Conservation (phyloP, 2,888 invertebrate genomes). For the Apamea epomidion region DNA sequence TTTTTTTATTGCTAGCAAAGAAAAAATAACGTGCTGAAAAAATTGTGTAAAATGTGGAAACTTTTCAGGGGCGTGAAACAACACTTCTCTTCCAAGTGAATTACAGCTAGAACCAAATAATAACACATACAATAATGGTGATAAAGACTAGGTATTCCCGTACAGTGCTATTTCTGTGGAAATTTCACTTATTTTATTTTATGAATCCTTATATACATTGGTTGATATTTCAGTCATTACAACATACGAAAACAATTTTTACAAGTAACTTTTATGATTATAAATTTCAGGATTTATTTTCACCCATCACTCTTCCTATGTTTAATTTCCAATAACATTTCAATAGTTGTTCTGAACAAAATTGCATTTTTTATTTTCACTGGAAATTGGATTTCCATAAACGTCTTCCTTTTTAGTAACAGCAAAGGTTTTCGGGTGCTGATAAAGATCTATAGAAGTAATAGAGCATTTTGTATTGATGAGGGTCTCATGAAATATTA, state of each 20-base stretch:
- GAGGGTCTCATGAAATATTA: neutral
- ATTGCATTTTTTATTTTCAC: neutral
- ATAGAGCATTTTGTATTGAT: neutral
- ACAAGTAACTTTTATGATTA: neutral
- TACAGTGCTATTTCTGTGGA: constrained; percentile 41
- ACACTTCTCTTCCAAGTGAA: constrained; percentile 8
- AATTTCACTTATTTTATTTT: constrained; percentile 29
- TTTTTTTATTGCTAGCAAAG: neutral
- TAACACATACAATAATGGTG: neutral
- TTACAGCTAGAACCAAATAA: constrained; percentile 38
- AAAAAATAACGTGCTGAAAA: neutral
- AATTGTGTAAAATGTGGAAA: neutral
- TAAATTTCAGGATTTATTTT: neutral
- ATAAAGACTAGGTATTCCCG: constrained; percentile 18
- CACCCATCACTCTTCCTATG: neutral
- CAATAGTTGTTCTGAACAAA: neutral
- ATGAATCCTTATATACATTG: constrained; percentile 17
- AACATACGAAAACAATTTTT: neutral
- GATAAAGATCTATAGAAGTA: too few relatives aligned
- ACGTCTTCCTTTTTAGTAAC: neutral
- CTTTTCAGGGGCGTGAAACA: neutral
- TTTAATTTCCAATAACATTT: neutral
- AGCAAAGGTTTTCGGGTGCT: neutral
- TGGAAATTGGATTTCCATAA: neutral
- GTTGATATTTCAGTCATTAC: constrained; percentile 36